phyloP scores from a whole-genome alignment of 1,140 invertebrate genomes.

The Diabrotica undecimpunctata region DNA sequence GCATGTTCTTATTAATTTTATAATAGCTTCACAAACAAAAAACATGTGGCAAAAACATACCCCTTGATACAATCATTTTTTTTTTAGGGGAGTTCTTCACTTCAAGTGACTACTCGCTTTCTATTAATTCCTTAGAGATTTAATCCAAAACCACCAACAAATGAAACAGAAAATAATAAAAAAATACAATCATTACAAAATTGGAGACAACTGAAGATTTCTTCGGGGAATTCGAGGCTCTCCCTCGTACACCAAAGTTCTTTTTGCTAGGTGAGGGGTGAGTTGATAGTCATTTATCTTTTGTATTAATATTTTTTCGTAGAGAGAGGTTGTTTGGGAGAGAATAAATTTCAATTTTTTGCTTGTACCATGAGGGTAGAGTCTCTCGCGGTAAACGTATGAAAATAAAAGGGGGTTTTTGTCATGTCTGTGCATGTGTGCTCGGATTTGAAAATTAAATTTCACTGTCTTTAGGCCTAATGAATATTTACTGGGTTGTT shows the following conservation, averaged over 20 bases:
- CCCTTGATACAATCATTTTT: too few relatives aligned
- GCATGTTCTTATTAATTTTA: too few relatives aligned
- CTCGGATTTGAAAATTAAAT: slow-evolving; percentile 3
- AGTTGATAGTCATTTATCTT: slow-evolving; percentile 19
- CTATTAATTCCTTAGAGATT: too few relatives aligned
- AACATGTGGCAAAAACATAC: too few relatives aligned
- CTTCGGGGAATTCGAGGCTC: neutral
- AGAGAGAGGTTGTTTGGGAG: neutral
- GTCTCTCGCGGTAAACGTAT: neutral
- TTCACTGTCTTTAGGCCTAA: slow-evolving; percentile 4
- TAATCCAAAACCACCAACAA: too few relatives aligned
- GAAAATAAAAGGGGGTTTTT: slow-evolving; percentile 12
- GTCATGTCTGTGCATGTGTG: slow-evolving; percentile 7
- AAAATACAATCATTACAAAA: too few relatives aligned
- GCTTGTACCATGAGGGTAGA: neutral
- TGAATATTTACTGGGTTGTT: neutral
- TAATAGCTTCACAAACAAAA: too few relatives aligned
- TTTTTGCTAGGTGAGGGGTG: slow-evolving; percentile 2
- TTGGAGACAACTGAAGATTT: neutral
- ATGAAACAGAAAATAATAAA: too few relatives aligned
- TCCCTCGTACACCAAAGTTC: neutral
- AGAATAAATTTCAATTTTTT: slow-evolving; percentile 20
- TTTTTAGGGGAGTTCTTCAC: too few relatives aligned
- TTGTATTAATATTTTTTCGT: slow-evolving; percentile 17
- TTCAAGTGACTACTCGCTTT: too few relatives aligned